Conservation (phyloP, 2,113 vertebrate genomes). For the mouse (Mus musculus) region DNA sequence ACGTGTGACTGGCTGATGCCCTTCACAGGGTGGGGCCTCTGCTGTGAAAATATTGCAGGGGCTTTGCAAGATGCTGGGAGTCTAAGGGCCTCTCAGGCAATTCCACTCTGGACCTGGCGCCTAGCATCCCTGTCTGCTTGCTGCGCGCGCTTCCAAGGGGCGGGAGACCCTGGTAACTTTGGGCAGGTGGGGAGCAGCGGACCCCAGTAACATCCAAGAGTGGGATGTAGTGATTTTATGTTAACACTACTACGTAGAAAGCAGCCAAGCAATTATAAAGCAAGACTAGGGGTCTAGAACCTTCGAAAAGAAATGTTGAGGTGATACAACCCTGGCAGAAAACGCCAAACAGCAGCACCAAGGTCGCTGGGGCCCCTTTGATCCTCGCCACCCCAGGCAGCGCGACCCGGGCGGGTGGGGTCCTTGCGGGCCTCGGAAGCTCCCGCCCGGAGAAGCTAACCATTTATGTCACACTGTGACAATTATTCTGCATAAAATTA, state of each 20-base stretch:
- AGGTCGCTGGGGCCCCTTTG: background rate
- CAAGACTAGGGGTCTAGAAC: background rate
- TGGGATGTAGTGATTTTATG: background rate
- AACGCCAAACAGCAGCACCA: background rate
- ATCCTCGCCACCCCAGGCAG: background rate
- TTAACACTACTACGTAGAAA: background rate
- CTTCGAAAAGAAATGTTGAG: background rate
- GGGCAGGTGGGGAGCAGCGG: too few relatives aligned
- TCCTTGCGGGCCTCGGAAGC: background rate
- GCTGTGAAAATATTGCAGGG: too few relatives aligned
- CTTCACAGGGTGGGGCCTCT: background rate
- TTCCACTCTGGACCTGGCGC: accelerated
- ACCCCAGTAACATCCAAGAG: background rate
- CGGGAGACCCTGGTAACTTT: background rate
- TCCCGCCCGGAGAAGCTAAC: slow-evolving; percentile 68
- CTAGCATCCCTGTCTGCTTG: background rate
- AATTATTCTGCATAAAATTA: slow-evolving; percentile 85
- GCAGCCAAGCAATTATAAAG: background rate
- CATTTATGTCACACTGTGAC: slow-evolving; percentile 82
- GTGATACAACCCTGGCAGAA: background rate
- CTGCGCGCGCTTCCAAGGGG: background rate
- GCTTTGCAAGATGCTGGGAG: background rate
- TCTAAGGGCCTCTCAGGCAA: background rate
- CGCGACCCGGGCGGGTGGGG: background rate
- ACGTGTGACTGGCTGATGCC: background rate